phyloP scores from a whole-genome alignment of 2,888 invertebrate genomes.

The Lamellibrachia columna region DNA sequence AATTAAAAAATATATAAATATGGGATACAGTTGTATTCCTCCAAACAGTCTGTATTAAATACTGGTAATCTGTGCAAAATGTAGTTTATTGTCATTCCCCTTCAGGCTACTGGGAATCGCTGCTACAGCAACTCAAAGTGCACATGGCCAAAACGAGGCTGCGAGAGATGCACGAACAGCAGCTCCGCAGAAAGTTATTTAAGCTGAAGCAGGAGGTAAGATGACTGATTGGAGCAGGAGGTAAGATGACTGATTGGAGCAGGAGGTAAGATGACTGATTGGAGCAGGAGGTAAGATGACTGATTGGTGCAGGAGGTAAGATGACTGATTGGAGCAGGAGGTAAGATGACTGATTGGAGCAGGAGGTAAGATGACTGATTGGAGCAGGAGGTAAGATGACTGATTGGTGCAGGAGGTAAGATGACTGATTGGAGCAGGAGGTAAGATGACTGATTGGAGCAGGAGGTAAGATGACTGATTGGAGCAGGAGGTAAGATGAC shows the following conservation, averaged over 20 bases:
- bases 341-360: too few species aligned
- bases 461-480: not conserved
- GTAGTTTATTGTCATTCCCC: not conserved
- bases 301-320: too few species aligned
- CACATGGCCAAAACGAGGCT: slow-evolving; percentile 93
- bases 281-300: too few species aligned
- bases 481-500: too few species aligned
- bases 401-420: slow-evolving; percentile 43
- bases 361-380: too few species aligned
- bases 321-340: too few species aligned
- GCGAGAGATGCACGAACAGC: slow-evolving; percentile 90
- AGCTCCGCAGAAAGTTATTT: slow-evolving; percentile 86
- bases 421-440: not conserved
- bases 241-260: not conserved
- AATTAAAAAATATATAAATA: too few species aligned
- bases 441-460: not conserved
- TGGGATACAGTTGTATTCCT: too few species aligned
- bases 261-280: not conserved
- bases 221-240: not conserved
- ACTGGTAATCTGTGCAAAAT: not conserved
- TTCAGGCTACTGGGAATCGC: slow-evolving; percentile 91
- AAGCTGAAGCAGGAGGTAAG: slow-evolving; percentile 74
- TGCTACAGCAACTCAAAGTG: slow-evolving; percentile 94
- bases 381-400: too few species aligned
- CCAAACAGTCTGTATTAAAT: not conserved